A percentile compares a stretch with the other conserved stretches of the same genome.
phyloP scores from a whole-genome alignment of 2,113 vertebrate genomes.

The Oreochromis aureus region DNA sequence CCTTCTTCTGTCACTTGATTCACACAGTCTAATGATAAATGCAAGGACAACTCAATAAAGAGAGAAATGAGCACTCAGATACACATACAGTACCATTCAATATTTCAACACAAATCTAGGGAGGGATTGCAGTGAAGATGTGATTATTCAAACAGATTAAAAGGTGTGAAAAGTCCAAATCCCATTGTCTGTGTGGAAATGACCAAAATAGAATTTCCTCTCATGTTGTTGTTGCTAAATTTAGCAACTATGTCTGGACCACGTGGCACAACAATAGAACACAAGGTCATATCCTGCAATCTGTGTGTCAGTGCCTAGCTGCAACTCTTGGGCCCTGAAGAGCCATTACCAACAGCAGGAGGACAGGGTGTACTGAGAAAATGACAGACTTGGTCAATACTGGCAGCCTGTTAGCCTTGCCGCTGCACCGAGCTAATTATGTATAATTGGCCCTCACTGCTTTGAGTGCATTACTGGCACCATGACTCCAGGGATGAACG shows the following conservation, averaged over 20 bases:
- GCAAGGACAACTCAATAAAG: not conserved
- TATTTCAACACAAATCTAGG: not conserved
- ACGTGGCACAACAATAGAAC: not conserved
- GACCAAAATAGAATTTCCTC: not conserved
- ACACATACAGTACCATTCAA: not conserved
- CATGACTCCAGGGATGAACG: not conserved
- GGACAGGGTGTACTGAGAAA: conserved; percentile 4
- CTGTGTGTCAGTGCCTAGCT: not conserved
- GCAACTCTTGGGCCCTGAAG: not conserved
- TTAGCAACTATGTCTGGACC: not conserved
- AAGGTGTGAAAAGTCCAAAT: not conserved
- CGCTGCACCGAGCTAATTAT: conserved; percentile 24
- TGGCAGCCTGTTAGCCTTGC: not conserved
- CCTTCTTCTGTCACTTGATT: not conserved
- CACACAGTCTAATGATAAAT: not conserved
- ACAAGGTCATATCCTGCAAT: not conserved
- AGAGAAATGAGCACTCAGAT: not conserved
- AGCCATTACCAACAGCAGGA: conserved; percentile 14
- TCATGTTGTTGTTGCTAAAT: conserved; percentile 3
- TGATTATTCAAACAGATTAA: not conserved
- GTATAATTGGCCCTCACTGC: conserved; percentile 7
- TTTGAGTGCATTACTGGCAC: conserved; percentile 8
- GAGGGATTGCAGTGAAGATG: not conserved
- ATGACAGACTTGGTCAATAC: conserved; percentile 38
- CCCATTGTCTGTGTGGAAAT: not conserved